Evolutionary conservation across 2,888 invertebrate genomes (phyloP).

Genomic region (Athripsodes cinereus): DNA sequence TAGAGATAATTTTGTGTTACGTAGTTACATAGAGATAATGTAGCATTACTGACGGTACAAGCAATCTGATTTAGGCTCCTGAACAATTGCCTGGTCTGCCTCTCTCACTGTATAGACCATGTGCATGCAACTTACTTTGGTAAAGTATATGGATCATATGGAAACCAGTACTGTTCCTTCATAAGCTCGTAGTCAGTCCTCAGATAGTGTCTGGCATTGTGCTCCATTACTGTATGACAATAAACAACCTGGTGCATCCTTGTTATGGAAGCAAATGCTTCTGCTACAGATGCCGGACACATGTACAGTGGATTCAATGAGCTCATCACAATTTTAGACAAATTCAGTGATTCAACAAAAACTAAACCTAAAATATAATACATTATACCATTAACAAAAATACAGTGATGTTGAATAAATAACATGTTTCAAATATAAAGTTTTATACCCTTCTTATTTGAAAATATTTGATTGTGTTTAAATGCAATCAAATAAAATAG

Average conservation of each 20-base stretch:
- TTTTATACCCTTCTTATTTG: slow-evolving; percentile 65
- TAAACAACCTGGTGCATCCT: slow-evolving; percentile 84
- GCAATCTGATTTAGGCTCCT: too few relatives aligned
- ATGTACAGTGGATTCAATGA: slow-evolving; percentile 82
- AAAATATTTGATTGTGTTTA: slow-evolving; percentile 76
- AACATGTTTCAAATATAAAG: not conserved
- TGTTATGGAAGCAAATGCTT: slow-evolving; percentile 76
- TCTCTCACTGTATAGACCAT: too few relatives aligned
- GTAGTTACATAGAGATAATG: too few relatives aligned
- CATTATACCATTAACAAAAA: too few relatives aligned
- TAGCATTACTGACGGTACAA: too few relatives aligned
- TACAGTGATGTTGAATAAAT: too few relatives aligned
- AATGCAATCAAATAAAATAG: slow-evolving; percentile 91
- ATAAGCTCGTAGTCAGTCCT: slow-evolving; percentile 39
- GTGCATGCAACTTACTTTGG: too few relatives aligned
- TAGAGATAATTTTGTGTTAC: too few relatives aligned
- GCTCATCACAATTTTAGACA: slow-evolving; percentile 80
- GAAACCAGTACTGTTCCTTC: slow-evolving; percentile 70
- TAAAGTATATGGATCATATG: slow-evolving; percentile 84
- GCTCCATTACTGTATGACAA: slow-evolving; percentile 85
- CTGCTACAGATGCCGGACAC: slow-evolving; percentile 70
- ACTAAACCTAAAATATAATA: slow-evolving; percentile 60
- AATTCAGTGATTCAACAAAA: slow-evolving; percentile 74
- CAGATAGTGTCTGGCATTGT: slow-evolving; percentile 60
- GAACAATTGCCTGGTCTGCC: too few relatives aligned